These are phyloP conservation scores for Etheostoma cragini DNA, from an alignment of 2,113 vertebrate species.

Conservation along the genomic window DNA sequence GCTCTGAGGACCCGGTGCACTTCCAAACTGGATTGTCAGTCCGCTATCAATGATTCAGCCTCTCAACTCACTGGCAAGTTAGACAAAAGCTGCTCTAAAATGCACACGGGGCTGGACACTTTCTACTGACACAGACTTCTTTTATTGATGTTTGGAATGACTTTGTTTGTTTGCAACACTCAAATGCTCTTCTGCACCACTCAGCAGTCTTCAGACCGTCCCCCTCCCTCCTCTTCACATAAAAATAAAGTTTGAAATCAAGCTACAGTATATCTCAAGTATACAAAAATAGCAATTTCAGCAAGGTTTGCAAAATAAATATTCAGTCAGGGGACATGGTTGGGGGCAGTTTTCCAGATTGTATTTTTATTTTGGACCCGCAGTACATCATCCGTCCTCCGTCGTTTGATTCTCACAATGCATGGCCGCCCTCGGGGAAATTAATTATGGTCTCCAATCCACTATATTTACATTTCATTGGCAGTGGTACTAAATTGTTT, in stretches of 20 bases:
- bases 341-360: background rate
- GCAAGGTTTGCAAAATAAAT: background rate
- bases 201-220: slow-evolving; percentile 37
- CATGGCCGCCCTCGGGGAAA: background rate
- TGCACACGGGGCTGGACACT: slow-evolving; percentile 27
- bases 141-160: slow-evolving; percentile 49
- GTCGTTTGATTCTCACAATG: background rate
- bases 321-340: background rate
- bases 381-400: background rate
- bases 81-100: slow-evolving; percentile 45
- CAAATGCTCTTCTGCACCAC: slow-evolving; percentile 14
- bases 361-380: background rate
- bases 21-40: slow-evolving; percentile 47
- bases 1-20: slow-evolving; percentile 52
- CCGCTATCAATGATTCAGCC: slow-evolving; percentile 62
- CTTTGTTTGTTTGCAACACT: slow-evolving; percentile 47
- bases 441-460: background rate
- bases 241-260: slow-evolving; percentile 19
- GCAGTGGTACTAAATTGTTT: background rate
- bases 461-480: background rate
- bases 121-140: slow-evolving; percentile 45
- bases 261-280: background rate
- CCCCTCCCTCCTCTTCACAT: background rate
- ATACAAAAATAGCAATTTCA: background rate
- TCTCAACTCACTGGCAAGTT: slow-evolving; percentile 53